phyloP scores from a whole-genome alignment of 2,888 invertebrate genomes.

The Rhorus exstirpatorius region DNA sequence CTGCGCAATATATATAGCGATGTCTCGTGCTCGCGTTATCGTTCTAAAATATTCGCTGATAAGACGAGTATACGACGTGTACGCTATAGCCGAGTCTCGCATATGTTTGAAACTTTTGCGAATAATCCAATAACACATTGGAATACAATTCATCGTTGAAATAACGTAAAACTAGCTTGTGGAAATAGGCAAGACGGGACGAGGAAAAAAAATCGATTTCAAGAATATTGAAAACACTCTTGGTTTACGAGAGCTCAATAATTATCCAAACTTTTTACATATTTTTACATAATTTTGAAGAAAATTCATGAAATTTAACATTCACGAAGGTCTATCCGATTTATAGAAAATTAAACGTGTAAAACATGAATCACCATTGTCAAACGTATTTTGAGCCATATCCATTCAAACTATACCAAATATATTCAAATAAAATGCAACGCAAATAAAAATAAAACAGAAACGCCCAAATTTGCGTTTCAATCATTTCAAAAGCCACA shows the following conservation, averaged over 20 bases:
- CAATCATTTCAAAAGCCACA: slow-evolving; percentile 12
- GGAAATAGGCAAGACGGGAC: background rate
- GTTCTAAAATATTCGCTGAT: slow-evolving; percentile 74
- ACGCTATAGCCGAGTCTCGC: background rate
- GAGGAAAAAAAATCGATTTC: background rate
- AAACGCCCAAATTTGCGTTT: background rate
- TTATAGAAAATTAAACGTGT: too few species aligned
- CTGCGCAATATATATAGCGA: slow-evolving; percentile 69
- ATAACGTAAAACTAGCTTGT: background rate
- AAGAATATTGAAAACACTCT: background rate
- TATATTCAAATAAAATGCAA: slow-evolving; percentile 16
- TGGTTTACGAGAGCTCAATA: too few species aligned
- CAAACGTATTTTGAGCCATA: background rate
- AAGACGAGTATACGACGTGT: slow-evolving; percentile 48
- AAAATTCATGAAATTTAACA: slow-evolving; percentile 5
- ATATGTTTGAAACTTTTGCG: slow-evolving; percentile 46
- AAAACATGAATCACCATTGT: background rate
- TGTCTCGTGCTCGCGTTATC: slow-evolving; percentile 70
- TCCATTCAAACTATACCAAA: slow-evolving; percentile 2
- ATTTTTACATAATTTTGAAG: too few species aligned
- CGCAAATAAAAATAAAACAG: background rate
- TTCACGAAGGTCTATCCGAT: too few species aligned
- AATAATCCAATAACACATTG: slow-evolving; percentile 38
- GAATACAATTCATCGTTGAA: background rate
- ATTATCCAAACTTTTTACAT: too few species aligned